These are phyloP conservation scores for Boulengeromyrus knoepffleri DNA, from an alignment of 2,113 vertebrate genomes.

Conservation along the genomic window DNA sequence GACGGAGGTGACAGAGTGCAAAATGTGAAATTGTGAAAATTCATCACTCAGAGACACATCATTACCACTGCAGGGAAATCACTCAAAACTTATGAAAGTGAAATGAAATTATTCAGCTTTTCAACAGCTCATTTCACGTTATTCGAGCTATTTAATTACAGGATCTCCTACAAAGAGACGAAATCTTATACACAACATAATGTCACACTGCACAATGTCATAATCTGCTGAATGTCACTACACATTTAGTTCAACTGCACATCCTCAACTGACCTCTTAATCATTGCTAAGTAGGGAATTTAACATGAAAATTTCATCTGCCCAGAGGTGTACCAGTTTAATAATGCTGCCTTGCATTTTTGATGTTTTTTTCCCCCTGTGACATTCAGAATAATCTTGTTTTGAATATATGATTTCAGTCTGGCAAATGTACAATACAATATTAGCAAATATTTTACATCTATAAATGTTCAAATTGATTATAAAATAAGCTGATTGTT, in stretches of 20 bases:
- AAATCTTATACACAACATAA: background rate
- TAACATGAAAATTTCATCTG: conserved; percentile 20
- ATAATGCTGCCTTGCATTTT: conserved; percentile 21
- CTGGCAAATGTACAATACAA: background rate
- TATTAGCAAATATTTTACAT: background rate
- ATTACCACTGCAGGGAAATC: background rate
- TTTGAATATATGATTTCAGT: background rate
- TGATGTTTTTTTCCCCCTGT: background rate
- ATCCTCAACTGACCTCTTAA: conserved; percentile 1
- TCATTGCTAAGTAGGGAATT: conserved; percentile 22
- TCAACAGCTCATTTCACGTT: conserved; percentile 1
- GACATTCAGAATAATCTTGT: conserved; percentile 2
- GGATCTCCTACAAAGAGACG: background rate
- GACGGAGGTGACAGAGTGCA: background rate
- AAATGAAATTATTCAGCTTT: background rate
- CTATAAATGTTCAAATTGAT: background rate
- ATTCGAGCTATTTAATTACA: background rate
- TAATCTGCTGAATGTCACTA: conserved; percentile 1
- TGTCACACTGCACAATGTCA: conserved; percentile 8
- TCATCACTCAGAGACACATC: background rate
- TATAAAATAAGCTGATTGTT: background rate
- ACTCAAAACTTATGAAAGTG: background rate
- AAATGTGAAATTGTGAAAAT: background rate
- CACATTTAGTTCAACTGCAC: background rate
- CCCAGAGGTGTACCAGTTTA: conserved; percentile 8